Base-by-base conservation (phyloP, 2,888 invertebrate species). In the Ophion obscuratus region DNA sequence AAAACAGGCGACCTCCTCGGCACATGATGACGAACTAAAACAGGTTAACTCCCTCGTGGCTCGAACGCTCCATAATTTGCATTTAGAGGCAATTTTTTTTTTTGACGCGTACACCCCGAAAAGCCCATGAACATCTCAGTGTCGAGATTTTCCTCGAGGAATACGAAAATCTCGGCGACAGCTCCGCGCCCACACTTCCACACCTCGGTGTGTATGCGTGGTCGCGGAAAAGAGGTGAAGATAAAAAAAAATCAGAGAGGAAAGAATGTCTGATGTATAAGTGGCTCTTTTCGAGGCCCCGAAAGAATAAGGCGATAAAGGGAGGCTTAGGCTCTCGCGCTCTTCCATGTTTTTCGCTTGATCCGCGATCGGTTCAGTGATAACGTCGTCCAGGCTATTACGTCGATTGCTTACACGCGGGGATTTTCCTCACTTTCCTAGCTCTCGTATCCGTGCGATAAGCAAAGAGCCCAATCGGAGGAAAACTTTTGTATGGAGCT, bases 251-350 rank as follows among this genome's bases (percentile, higher is more conserved):
- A 64, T 31, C 70, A 68, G 61, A 67, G 82, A 81, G 68, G 82
- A 44, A 85, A 74, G 36, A 62, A 64, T 59, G 20, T 27, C 64
- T 61, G 62, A 67, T 64, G 70, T 71, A 73, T 76, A 84, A 84
- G 84, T 84, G 76, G 75, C 67, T 83, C 76, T 81, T 81, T 67
- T 73, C 59, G 76, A 81, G 70, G 62, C 81, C 83, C 82, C 83
- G 80, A 83, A 81, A 79, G 53, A 82, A 85, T 86, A 85, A 85
- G 83, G 64, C 86, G 88, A 88, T 87, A 87, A 87, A 80, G 77
- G 74, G 73, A 85, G 85, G 80, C 83, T 88, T 83, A 85, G 78
- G 75, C 66, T 75, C 79, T 59, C 76, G 64, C 53, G n/a, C 31
- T 64, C 64, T 73, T 66, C 61, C 61, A 67, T 84, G 67, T 76